Percentiles rank a stretch among this genome's conserved stretches.
phyloP scores from a whole-genome alignment of 2,113 vertebrate genomes.

The Cisticola juncidis region DNA sequence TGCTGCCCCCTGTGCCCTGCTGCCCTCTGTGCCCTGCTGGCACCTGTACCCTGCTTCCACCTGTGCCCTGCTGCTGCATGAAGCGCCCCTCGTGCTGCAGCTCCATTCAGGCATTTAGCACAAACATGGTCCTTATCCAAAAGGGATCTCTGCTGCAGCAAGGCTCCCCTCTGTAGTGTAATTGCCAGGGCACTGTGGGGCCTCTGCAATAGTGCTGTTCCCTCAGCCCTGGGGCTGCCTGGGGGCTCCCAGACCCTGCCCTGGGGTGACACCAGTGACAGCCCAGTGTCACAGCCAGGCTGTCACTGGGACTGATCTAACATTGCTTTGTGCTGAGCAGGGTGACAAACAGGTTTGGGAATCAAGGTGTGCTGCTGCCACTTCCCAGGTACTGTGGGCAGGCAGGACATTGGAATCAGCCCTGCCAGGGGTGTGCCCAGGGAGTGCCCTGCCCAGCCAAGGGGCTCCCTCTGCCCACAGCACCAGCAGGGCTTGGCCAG shows the following conservation, averaged over 20 bases:
- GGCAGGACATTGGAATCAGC: background rate
- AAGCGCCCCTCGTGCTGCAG: background rate
- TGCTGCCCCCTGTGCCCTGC: too few species aligned
- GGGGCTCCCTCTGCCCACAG: too few species aligned
- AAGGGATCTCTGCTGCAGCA: background rate
- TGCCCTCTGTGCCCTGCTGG: too few species aligned
- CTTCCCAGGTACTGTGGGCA: too few species aligned
- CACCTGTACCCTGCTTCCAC: too few species aligned
- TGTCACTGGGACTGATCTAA: background rate
- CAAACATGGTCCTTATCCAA: background rate
- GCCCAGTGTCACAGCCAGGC: background rate
- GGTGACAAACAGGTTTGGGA: background rate
- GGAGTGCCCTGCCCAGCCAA: background rate
- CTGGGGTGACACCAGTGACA: background rate
- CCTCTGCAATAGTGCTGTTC: background rate
- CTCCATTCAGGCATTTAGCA: background rate
- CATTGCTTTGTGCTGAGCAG: background rate
- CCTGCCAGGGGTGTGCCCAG: background rate
- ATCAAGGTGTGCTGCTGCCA: background rate
- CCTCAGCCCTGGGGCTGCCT: background rate
- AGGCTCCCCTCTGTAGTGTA: background rate
- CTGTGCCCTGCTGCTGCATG: too few species aligned
- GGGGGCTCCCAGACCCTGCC: background rate
- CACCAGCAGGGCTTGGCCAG: accelerated
- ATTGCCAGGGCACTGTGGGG: background rate